phyloP scores from a whole-genome alignment of 2,888 invertebrate genomes.

The Rhagophthalmus giganteus region DNA sequence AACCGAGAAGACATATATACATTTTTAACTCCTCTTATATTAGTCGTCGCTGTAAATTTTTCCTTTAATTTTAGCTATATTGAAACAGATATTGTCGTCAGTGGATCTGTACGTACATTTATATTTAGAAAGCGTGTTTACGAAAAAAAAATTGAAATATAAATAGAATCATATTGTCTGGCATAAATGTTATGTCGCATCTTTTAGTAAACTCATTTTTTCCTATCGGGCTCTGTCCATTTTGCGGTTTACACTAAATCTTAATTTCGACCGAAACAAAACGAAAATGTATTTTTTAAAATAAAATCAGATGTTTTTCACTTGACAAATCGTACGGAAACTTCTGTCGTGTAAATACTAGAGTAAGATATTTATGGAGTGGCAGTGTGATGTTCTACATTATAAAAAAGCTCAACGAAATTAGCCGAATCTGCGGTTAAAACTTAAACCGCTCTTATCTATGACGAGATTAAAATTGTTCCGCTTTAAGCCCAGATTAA shows the following conservation, averaged over 20 bases:
- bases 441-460: constrained; percentile 16
- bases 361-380: constrained; percentile 19
- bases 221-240: constrained; percentile 6
- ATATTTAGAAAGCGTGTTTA: constrained; percentile 30
- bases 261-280: too few species aligned
- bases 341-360: too few species aligned
- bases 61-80: constrained; percentile 27
- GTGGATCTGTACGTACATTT: constrained; percentile 21
- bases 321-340: constrained; percentile 19
- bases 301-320: too few species aligned
- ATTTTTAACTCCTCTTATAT: constrained; percentile 31
- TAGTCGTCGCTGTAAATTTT: constrained; percentile 28
- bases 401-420: constrained; percentile 11
- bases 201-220: constrained; percentile 12
- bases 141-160: constrained; percentile 29
- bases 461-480: constrained; percentile 14
- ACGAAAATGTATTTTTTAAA: too few species aligned
- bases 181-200: constrained; percentile 9
- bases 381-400: too few species aligned
- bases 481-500: constrained; percentile 12
- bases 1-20: too few species aligned
- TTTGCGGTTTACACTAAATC: too few species aligned
- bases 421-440: constrained; percentile 12
- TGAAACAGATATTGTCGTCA: constrained; percentile 33
- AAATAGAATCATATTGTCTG: constrained; percentile 25